Conservation (phyloP, 2,888 invertebrate genomes). For the Caenorhabditis doughertyi region DNA sequence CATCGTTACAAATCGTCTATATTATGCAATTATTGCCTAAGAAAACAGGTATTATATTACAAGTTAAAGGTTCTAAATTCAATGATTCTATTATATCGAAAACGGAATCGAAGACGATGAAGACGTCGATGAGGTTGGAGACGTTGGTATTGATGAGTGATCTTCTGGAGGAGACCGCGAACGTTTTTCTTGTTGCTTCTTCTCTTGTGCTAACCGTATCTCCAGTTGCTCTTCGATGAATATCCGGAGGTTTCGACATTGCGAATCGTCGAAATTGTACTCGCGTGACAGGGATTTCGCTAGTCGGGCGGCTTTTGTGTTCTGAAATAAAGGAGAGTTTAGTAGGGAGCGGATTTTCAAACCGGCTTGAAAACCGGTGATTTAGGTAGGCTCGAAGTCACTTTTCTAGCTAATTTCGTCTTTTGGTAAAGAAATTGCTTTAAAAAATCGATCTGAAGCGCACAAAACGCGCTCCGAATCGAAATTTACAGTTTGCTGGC, state of each 20-base stretch:
- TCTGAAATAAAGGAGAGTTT: constrained; percentile 59
- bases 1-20: no score
- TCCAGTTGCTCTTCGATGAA: constrained; percentile 72
- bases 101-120: constrained; percentile 19
- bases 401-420: no score
- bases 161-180: neutral
- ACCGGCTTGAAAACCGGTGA: no score
- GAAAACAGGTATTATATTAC: neutral
- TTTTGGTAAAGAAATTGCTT: no score
- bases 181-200: no score
- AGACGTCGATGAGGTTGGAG: constrained; percentile 27
- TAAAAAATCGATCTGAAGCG: no score
- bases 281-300: constrained; percentile 68
- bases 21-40: no score
- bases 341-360: no score
- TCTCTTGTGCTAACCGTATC: constrained; percentile 20
- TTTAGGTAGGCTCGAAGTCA: no score
- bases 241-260: constrained; percentile 70
- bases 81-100: neutral
- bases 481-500: no score
- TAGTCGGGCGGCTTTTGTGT: constrained; percentile 69
- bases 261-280: constrained; percentile 68
- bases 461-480: no score
- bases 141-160: constrained; percentile 1
- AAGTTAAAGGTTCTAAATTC: neutral